phyloP scores from a whole-genome alignment of 1,140 invertebrate species.

The Marisa cornuarietis region DNA sequence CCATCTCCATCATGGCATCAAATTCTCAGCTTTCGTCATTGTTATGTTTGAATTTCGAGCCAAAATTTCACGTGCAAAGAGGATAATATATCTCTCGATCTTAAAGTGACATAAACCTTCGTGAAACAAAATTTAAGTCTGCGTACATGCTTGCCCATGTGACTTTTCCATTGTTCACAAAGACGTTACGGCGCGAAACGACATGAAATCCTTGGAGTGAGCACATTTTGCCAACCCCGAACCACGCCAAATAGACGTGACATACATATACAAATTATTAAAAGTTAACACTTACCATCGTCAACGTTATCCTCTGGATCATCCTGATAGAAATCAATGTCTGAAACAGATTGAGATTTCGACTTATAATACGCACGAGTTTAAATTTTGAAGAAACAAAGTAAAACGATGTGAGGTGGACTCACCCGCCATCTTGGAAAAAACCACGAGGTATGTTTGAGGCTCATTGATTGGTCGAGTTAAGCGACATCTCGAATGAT shows the following conservation, averaged over 20 bases:
- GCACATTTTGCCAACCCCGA: slow-evolving; percentile 42
- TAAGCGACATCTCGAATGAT: slow-evolving; percentile 36
- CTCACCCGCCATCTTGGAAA: slow-evolving; percentile 67
- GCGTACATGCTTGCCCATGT: slow-evolving; percentile 18
- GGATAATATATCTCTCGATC: slow-evolving; percentile 11
- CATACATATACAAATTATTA: slow-evolving; percentile 34
- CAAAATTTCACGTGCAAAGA: slow-evolving; percentile 51
- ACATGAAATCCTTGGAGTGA: slow-evolving; percentile 31
- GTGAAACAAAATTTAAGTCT: slow-evolving; percentile 15
- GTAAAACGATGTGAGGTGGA: slow-evolving; percentile 59
- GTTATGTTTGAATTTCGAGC: slow-evolving; percentile 56
- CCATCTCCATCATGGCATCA: slow-evolving; percentile 55
- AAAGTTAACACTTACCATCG: slow-evolving; percentile 56
- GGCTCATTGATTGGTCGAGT: slow-evolving; percentile 53
- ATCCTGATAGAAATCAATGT: slow-evolving; percentile 63
- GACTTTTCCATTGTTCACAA: slow-evolving; percentile 18
- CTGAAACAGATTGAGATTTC: slow-evolving; percentile 56
- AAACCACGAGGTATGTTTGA: slow-evolving; percentile 59
- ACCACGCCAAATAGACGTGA: slow-evolving; percentile 28
- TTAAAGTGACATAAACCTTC: background rate
- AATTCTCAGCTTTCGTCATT: slow-evolving; percentile 53
- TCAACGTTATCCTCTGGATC: slow-evolving; percentile 57
- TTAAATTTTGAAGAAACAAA: slow-evolving; percentile 56
- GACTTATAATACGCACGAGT: slow-evolving; percentile 48
- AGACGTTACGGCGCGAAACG: slow-evolving; percentile 48